Conservation (phyloP, 2,797 vertebrate genomes). For the Molossus alvarezi region DNA sequence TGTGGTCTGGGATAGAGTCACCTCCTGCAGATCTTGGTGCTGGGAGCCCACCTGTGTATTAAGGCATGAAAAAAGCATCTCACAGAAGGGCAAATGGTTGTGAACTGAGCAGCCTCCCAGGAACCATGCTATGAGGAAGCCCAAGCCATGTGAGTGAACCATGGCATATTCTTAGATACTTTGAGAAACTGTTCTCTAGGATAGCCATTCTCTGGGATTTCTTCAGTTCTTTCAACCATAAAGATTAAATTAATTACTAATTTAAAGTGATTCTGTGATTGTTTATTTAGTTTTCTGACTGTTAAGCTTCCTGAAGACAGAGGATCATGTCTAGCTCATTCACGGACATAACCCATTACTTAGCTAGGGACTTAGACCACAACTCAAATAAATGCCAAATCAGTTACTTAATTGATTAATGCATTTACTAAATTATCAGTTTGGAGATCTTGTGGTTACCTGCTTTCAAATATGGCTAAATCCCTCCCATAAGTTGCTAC, state of each 20-base stretch:
- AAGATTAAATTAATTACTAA: neutral
- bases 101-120: neutral
- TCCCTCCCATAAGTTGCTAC: neutral
- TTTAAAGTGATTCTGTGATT: neutral
- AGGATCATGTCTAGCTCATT: neutral
- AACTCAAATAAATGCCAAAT: neutral
- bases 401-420: neutral
- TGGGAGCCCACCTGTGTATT: neutral
- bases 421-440: neutral
- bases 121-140: neutral
- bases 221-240: conserved; percentile 21
- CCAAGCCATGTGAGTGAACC: neutral
- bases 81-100: neutral
- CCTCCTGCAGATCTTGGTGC: neutral
- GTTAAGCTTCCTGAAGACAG: conserved; percentile 29
- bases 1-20: neutral
- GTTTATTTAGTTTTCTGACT: neutral
- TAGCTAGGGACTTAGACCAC: neutral
- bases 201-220: neutral
- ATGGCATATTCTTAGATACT: neutral
- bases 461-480: conserved; percentile 47
- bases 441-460: conserved; percentile 49
- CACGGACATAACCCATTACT: neutral
- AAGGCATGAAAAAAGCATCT: neutral
- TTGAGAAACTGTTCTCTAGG: neutral